Percentiles rank a stretch among this genome's conserved stretches.
Evolutionary conservation across 2,888 invertebrate genomes (phyloP).

Genomic region (Melieria picta): DNA sequence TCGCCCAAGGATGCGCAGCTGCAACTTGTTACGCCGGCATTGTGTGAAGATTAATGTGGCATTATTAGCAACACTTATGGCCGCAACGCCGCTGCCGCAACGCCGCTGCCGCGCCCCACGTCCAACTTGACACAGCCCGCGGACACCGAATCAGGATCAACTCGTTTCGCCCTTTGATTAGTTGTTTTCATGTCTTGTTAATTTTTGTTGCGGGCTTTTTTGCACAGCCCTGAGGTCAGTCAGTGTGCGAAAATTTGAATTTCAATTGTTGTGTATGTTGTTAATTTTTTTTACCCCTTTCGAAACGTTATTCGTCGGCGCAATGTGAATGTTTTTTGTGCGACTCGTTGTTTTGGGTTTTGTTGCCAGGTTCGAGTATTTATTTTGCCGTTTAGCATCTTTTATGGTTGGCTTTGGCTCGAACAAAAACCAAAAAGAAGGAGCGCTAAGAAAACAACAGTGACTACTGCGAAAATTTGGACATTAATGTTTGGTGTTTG

Average conservation of each 20-base stretch:
- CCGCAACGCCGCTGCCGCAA: constrained; percentile 14
- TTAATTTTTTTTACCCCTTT: constrained; percentile 14
- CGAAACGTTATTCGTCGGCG: constrained; percentile 1
- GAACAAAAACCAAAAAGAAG: not conserved
- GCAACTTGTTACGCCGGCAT: constrained; percentile 24
- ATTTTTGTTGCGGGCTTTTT: not conserved
- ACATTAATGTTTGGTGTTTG: constrained; percentile 51
- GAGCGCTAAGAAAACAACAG: constrained; percentile 15
- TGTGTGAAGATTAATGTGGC: constrained; percentile 51
- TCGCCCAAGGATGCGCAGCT: not conserved
- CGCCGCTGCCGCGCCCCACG: not conserved
- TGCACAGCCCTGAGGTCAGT: constrained; percentile 36
- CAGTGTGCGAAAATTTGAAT: constrained; percentile 38
- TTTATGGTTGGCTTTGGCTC: constrained; percentile 13
- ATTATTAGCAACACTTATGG: constrained; percentile 47
- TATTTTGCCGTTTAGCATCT: constrained; percentile 26
- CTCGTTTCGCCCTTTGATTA: constrained; percentile 27
- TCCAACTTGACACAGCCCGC: constrained; percentile 14
- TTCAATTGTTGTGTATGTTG: constrained; percentile 14
- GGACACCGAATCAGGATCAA: constrained; percentile 35
- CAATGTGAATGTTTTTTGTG: constrained; percentile 12
- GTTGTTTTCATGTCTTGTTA: constrained; percentile 14
- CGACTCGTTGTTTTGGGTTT: not conserved
- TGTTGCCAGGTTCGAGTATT: constrained; percentile 21
- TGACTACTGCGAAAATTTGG: constrained; percentile 56